Conservation (phyloP, 2,888 invertebrate species). For the Anaspis maculata region DNA sequence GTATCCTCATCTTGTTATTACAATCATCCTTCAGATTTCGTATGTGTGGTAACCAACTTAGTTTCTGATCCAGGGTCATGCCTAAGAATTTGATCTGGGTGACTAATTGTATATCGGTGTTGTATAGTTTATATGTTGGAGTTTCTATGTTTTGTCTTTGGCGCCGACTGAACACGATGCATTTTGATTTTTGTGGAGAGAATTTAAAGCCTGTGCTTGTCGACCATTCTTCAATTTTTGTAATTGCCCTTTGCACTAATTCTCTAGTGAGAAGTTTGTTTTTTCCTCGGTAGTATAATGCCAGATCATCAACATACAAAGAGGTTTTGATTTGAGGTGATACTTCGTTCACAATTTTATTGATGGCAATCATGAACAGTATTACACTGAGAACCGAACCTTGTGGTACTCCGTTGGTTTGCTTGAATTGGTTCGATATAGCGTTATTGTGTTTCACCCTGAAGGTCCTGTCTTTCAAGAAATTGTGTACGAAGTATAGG, state of each 20-base stretch:
- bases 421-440: too few relatives aligned
- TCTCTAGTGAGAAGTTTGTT: not conserved
- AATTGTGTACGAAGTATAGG: too few relatives aligned
- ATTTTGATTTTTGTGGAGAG: not conserved
- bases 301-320: not conserved
- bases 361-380: not conserved
- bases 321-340: not conserved
- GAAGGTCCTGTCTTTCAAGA: too few relatives aligned
- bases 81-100: not conserved
- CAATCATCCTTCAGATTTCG: not conserved
- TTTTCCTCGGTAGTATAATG: constrained; percentile 1
- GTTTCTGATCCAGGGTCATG: not conserved
- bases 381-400: not conserved
- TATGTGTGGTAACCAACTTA: not conserved
- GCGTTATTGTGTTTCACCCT: too few relatives aligned
- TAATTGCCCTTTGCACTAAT: not conserved
- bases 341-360: not conserved
- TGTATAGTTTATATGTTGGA: not conserved
- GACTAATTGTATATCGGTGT: not conserved
- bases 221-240: not conserved
- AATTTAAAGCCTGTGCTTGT: not conserved
- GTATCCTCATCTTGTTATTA: not conserved
- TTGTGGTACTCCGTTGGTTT: too few relatives aligned
- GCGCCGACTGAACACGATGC: not conserved
- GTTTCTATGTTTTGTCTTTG: not conserved